Base-by-base conservation (phyloP, 2,888 invertebrate species). In the Chymomyza amoena region DNA sequence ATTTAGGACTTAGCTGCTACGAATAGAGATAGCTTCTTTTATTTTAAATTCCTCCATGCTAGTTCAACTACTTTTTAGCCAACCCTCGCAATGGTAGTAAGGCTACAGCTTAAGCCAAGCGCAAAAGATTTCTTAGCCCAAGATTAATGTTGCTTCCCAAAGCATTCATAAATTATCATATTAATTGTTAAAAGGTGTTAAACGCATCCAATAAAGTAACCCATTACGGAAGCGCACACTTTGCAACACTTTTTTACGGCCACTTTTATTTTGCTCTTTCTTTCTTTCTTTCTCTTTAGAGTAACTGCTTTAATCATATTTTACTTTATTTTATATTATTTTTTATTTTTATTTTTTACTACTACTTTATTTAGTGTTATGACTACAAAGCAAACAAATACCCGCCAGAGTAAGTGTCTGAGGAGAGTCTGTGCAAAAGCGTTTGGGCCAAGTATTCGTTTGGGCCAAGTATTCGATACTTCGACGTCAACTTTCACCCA, bases 181-280 rank as follows among this genome's bases (percentile, higher is more conserved):
- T 81, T 73, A 81, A 79, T 77, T 67, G 73, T 69, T 61, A 64
- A 62, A 73, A 79, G 76, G 81, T 79, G 81, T 70, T 77, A 61
- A 69, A 64, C 69, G 52, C 13, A 18, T 10, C 28, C n/a, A 45
- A 45, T 45, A 45, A 45, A 45, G 71, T 36, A 57, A 6, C 25
- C 56, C 61, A 59, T 65, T 54, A 59, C 68, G 64, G 64, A 62
- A 62, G 52, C 56, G 39, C 39, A 13, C 13, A 45, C 39, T 45
- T 45, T 45, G 39, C 39, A 45, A 45, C 39, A 45, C 39, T 13
- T 13, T 32, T 45, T 45, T 45, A 45, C 39, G 39, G 39, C 13
- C 39, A 45, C 39, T 45, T 45, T 45, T 45, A 3, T 32, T 32
- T 32, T 1, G 9, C 7, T 32, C 32, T 32, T 32, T 32, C 32